A percentile compares a stretch with the other conserved stretches of the same genome.
Evolutionary conservation across 35 echinoderm and acorn worm species (phyloP).

Genomic region (Diadema setosum): DNA sequence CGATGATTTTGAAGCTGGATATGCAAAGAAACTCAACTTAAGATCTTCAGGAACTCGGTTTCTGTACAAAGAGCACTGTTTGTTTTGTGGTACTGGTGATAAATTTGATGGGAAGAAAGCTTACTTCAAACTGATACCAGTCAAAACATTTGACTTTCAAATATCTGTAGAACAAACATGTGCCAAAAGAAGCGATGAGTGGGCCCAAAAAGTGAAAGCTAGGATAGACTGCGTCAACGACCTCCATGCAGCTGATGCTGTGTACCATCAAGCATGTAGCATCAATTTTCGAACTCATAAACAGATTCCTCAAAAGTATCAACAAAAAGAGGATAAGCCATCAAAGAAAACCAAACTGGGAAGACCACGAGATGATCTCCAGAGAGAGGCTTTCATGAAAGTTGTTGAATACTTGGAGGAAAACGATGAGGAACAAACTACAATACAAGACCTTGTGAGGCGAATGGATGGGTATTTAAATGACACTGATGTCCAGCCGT

Average conservation of each 20-base stretch:
- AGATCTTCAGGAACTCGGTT: background rate
- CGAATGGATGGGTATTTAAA: background rate
- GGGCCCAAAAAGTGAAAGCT: slow-evolving; percentile 3
- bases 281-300: background rate
- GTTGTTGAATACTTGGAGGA: slow-evolving; percentile 11
- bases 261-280: slow-evolving; percentile 36
- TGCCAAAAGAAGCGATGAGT: background rate
- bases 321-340: background rate
- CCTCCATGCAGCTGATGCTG: slow-evolving; percentile 32
- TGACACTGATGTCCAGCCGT: background rate
- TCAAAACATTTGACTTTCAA: slow-evolving; percentile 27
- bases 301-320: background rate
- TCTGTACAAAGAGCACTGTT: background rate
- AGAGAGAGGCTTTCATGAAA: background rate
- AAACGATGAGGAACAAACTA: slow-evolving; percentile 72
- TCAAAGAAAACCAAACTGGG: background rate
- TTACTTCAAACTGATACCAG: background rate
- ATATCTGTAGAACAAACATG: background rate
- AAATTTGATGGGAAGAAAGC: background rate
- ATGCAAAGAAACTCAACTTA: background rate
- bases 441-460: slow-evolving; percentile 41
- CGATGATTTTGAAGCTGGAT: background rate
- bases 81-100: background rate
- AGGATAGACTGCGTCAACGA: background rate
- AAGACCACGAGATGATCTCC: background rate